Percentiles rank a stretch among this genome's conserved stretches.
Evolutionary conservation across 2,888 invertebrate species (phyloP).

Genomic region (Drosophila acutilabella): DNA sequence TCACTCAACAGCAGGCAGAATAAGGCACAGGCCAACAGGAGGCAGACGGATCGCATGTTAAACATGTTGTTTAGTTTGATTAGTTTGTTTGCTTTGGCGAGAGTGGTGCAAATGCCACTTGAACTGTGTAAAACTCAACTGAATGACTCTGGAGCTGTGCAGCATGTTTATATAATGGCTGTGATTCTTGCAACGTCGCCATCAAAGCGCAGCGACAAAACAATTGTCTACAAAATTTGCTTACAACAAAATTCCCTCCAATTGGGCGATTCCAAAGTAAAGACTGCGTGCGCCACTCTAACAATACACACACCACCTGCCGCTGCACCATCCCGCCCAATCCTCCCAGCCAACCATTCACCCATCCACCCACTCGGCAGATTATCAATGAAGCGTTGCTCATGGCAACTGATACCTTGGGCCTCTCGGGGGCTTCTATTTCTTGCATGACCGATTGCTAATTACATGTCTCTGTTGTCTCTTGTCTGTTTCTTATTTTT

Average conservation of each 20-base stretch:
- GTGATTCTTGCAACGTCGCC: slow-evolving; percentile 74
- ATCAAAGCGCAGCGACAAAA: slow-evolving; percentile 78
- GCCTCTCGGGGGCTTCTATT: slow-evolving; percentile 62
- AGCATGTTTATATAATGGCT: slow-evolving; percentile 80
- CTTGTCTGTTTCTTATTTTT: slow-evolving; percentile 3
- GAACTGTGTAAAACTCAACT: slow-evolving; percentile 69
- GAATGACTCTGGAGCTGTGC: slow-evolving; percentile 68
- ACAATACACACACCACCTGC: slow-evolving; percentile 49
- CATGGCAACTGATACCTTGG: slow-evolving; percentile 41
- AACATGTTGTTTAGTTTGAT: slow-evolving; percentile 61
- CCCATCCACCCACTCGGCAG: slow-evolving; percentile 32
- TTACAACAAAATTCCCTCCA: slow-evolving; percentile 55
- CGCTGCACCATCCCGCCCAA: slow-evolving; percentile 22
- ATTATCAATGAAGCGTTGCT: slow-evolving; percentile 75
- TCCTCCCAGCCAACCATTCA: slow-evolving; percentile 17
- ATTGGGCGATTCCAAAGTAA: slow-evolving; percentile 53
- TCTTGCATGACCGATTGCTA: slow-evolving; percentile 84
- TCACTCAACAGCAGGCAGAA: slow-evolving; percentile 47
- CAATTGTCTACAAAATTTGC: slow-evolving; percentile 74
- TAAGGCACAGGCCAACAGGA: slow-evolving; percentile 61
- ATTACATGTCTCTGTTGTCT: slow-evolving; percentile 64
- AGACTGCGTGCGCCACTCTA: slow-evolving; percentile 68
- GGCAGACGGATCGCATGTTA: slow-evolving; percentile 50
- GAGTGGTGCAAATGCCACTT: slow-evolving; percentile 69
- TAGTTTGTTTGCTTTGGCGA: slow-evolving; percentile 6